Base-by-base conservation (phyloP, 1,140 invertebrate genomes). In the Trichonephila inaurata region DNA sequence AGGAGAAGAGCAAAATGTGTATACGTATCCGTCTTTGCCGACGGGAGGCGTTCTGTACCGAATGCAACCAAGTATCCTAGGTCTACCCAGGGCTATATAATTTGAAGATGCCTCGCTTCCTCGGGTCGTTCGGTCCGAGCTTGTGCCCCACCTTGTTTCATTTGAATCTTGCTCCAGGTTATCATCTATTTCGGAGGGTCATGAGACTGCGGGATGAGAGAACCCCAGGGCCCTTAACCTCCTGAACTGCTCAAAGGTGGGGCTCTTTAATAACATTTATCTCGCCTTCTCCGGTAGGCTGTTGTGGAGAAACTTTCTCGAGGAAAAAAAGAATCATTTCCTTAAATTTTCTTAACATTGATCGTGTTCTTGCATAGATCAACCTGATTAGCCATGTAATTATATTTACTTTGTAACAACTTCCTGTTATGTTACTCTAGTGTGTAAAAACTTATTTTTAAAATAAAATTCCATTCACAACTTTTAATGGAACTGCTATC, bases 151-250 rank as follows among this genome's bases (percentile, higher is more conserved):
- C 92, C 92, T 83, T 82, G 86, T 62, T 93, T 93, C 92, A 93
- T 93, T 93, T 89, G 92, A 93, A 93, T 93, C 92, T 93, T 89
- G 44, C 92, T 93, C 33, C 51, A 51, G 92, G 86, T 88, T 62
- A 93, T 93, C 92, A 93, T 93, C 92, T 69, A 93, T 93, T 82
- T 86, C 62, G 62, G 19, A 61, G 44, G 92, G 85, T 93, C 92
- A 81, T 89, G 92, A 89, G 85, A 44, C 40, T 19, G 81, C 14
- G 28, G 44, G 10, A 33, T 64, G 33, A 24, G 81, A 85, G 62
- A 58, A 61, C 90, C 90, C 14, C 28, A n/a, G 81, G 90, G 77
- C 90, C 61, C 62, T 61, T 85, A 77, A 92, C 83, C 91, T 92
- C 62, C n/a, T 89, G 90, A 91, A 91, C 90, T 61, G 33, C 69